phyloP scores from a whole-genome alignment of 2,113 vertebrate species.

The Ondatra zibethicus region DNA sequence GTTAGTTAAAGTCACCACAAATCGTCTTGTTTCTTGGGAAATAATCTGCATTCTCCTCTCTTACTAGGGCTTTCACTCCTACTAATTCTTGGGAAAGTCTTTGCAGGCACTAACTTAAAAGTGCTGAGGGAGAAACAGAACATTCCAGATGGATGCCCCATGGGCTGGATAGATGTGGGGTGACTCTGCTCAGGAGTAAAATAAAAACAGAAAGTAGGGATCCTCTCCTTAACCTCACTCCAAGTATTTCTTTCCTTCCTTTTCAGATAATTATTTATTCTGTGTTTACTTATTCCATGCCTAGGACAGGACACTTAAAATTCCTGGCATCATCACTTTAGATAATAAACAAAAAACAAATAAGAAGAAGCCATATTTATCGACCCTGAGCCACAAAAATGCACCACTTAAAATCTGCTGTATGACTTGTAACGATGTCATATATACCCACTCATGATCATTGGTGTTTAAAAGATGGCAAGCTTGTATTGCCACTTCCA shows the following conservation, averaged over 20 bases:
- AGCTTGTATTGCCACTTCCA: background rate
- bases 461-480: constrained; percentile 17
- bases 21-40: constrained; percentile 34
- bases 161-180: background rate
- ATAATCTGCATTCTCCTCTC: background rate
- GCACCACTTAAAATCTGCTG: background rate
- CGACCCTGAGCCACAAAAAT: background rate
- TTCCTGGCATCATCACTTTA: background rate
- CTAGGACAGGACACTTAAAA: background rate
- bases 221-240: background rate
- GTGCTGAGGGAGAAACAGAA: background rate
- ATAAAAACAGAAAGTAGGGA: background rate
- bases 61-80: background rate
- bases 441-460: background rate
- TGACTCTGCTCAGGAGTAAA: background rate
- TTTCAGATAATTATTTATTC: background rate
- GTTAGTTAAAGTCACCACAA: background rate
- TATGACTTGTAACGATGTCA: background rate
- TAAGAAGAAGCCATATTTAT: background rate
- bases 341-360: background rate
- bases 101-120: constrained; percentile 16
- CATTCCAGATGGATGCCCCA: background rate
- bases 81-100: background rate
- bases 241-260: background rate
- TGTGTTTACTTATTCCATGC: background rate